phyloP scores from a whole-genome alignment of 2,113 vertebrate genomes.

The Lipotes vexillifer region DNA sequence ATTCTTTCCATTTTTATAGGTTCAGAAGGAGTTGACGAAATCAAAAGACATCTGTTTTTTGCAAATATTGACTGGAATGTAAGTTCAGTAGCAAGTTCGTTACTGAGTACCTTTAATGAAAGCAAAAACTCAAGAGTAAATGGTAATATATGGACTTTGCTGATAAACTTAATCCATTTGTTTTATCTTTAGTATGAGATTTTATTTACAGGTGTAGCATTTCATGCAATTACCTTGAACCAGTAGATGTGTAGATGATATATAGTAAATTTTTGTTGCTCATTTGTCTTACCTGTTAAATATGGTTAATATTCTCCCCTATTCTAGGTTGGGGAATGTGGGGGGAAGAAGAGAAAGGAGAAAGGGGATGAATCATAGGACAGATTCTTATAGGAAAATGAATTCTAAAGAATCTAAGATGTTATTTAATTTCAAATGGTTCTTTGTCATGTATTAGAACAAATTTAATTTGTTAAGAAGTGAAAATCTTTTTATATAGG shows the following conservation, averaged over 20 bases:
- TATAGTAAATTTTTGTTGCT: background rate
- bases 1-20: slow-evolving; percentile 81
- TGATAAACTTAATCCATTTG: background rate
- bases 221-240: background rate
- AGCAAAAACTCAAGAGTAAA: background rate
- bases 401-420: background rate
- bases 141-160: background rate
- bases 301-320: background rate
- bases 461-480: background rate
- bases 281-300: slow-evolving; percentile 5
- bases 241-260: background rate
- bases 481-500: background rate
- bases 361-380: background rate
- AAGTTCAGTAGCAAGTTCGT: slow-evolving; percentile 74
- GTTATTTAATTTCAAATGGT: background rate
- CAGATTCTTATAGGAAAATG: slow-evolving; percentile 1
- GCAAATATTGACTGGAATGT: slow-evolving; percentile 99
- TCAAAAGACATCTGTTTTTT: slow-evolving; percentile 97
- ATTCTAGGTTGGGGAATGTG: background rate
- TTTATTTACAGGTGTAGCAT: background rate
- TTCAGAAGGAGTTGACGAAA: slow-evolving; percentile 97
- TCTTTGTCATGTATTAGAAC: background rate
- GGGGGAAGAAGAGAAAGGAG: background rate
- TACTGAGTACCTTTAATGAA: background rate
- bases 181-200: background rate